phyloP scores from a whole-genome alignment of 2,888 invertebrate genomes.

The Archaeoteleia sp. region DNA sequence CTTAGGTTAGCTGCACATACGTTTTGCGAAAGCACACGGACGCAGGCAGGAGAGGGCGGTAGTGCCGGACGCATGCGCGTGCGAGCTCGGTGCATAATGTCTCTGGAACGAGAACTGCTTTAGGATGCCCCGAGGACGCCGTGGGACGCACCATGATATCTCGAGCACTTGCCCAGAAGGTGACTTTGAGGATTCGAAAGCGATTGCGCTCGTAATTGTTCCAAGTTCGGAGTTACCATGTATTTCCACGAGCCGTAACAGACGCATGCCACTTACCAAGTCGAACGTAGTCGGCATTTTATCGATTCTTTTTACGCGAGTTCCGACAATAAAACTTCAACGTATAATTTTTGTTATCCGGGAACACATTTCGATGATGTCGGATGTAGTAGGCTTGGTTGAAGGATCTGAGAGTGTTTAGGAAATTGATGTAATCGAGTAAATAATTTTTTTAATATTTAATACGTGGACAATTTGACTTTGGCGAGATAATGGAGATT shows the following conservation, averaged over 20 bases:
- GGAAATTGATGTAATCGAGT: no score
- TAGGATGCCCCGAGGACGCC: conserved; percentile 30
- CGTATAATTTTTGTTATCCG: not conserved
- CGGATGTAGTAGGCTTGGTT: no score
- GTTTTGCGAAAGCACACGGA: conserved; percentile 29
- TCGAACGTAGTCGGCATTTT: conserved; percentile 15
- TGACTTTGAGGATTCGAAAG: conserved; percentile 26
- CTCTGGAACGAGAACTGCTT: conserved; percentile 36
- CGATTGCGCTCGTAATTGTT: conserved; percentile 27
- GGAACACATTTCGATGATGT: not conserved
- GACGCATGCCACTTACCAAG: conserved; percentile 10
- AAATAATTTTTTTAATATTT: no score
- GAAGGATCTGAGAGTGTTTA: no score
- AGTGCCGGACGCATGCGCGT: conserved; percentile 35
- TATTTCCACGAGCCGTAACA: conserved; percentile 14
- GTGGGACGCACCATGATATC: conserved; percentile 21
- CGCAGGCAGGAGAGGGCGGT: no score
- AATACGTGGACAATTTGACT: no score
- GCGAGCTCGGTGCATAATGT: conserved; percentile 24
- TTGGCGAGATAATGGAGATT: no score
- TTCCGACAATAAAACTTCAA: not conserved
- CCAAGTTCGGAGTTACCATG: conserved; percentile 22
- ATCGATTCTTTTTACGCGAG: conserved; percentile 13
- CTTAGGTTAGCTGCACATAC: conserved; percentile 53
- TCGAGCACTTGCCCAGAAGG: conserved; percentile 25